Conservation (phyloP, 1,140 invertebrate species). For the Pseudomyrmex cubaensis region DNA sequence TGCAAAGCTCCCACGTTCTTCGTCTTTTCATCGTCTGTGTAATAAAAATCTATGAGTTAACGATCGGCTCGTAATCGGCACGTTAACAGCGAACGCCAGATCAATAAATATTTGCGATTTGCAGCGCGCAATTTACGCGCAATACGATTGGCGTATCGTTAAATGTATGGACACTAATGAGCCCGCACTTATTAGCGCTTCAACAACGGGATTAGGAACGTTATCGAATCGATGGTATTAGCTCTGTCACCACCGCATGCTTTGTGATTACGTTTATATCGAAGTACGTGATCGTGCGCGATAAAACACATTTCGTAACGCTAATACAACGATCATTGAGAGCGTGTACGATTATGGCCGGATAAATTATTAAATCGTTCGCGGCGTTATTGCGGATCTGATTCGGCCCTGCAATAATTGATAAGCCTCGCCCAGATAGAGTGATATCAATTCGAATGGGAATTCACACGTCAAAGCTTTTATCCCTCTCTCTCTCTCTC, state of each 20-base stretch:
- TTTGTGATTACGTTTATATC: slow-evolving; percentile 41
- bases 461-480: slow-evolving; percentile 23
- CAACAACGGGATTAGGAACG: slow-evolving; percentile 32
- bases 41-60: slow-evolving; percentile 1
- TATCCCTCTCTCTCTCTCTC: not conserved
- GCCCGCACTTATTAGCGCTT: slow-evolving; percentile 36
- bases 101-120: slow-evolving; percentile 11
- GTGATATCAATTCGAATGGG: slow-evolving; percentile 28
- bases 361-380: slow-evolving; percentile 51
- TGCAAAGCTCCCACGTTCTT: not conserved
- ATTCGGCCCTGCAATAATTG: slow-evolving; percentile 43
- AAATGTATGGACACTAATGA: slow-evolving; percentile 44
- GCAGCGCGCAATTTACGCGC: slow-evolving; percentile 26
- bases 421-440: slow-evolving; percentile 21
- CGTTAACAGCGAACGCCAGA: not conserved
- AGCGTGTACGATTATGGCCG: slow-evolving; percentile 5
- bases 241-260: slow-evolving; percentile 6
- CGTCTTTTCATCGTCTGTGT: not conserved
- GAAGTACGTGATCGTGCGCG: not conserved
- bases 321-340: slow-evolving; percentile 29
- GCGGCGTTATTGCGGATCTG: slow-evolving; percentile 35
- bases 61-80: not conserved
- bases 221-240: slow-evolving; percentile 37
- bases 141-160: slow-evolving; percentile 5
- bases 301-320: not conserved